Percentiles rank a stretch among this genome's conserved stretches.
These are phyloP conservation scores for Julus scandinavius DNA, from an alignment of 2,888 invertebrate species.

Conservation along the genomic window DNA sequence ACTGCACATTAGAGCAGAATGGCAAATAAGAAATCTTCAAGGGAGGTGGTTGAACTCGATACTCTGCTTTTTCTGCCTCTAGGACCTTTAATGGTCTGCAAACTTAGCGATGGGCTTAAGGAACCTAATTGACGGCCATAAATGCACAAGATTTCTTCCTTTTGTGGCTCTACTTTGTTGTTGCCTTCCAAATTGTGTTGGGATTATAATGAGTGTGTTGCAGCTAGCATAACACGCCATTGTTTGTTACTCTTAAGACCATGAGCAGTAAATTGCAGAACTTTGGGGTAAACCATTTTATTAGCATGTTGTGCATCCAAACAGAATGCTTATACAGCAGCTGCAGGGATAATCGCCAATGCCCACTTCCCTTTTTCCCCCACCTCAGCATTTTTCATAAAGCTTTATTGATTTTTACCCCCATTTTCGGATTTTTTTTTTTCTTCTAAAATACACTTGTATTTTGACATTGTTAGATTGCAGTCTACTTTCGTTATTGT, in stretches of 20 bases:
- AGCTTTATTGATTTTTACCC: neutral
- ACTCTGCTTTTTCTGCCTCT: neutral
- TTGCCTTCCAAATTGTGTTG: neutral
- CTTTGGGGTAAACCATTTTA: neutral
- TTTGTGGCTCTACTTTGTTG: slow-evolving; percentile 3
- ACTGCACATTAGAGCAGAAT: neutral
- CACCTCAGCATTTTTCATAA: neutral
- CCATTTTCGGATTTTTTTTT: neutral
- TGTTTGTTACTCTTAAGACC: neutral
- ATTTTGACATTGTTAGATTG: slow-evolving; percentile 33
- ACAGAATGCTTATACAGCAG: neutral
- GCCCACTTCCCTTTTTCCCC: neutral
- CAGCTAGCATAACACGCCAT: neutral
- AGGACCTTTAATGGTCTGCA: slow-evolving; percentile 33
- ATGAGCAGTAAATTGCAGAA: too few species aligned
- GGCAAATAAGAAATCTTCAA: neutral
- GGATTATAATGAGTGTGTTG: neutral
- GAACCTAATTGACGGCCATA: slow-evolving; percentile 20
- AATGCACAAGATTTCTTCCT: slow-evolving; percentile 10
- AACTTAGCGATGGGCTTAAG: slow-evolving; percentile 19
- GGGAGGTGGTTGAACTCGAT: slow-evolving; percentile 14
- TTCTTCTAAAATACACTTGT: neutral
- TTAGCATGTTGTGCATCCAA: neutral
- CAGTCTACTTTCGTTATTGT: neutral
- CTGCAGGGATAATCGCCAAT: neutral